phyloP scores from a whole-genome alignment of 2,797 vertebrate species.

The Melanotaenia trifasciata region DNA sequence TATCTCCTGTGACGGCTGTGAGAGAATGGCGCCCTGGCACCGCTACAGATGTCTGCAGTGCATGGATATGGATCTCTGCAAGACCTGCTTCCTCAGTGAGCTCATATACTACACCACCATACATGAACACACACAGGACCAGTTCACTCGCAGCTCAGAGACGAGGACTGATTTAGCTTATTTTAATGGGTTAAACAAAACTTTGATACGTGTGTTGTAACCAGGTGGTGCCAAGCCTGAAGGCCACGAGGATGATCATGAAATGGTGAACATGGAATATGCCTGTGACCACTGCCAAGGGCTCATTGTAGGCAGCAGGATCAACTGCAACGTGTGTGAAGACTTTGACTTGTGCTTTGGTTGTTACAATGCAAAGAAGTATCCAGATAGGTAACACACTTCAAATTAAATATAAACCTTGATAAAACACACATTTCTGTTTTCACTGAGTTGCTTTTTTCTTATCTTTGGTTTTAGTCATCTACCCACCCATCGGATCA shows the following conservation, averaged over 20 bases:
- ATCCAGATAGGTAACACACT: constrained; percentile 90
- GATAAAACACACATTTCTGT: not conserved
- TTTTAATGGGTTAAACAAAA: not conserved
- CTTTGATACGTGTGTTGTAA: constrained; percentile 11
- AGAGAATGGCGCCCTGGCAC: constrained; percentile 95
- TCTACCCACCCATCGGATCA: constrained; percentile 94
- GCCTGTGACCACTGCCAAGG: constrained; percentile 96
- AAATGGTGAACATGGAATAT: constrained; percentile 99
- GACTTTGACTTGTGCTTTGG: constrained; percentile 98
- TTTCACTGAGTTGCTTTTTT: not conserved
- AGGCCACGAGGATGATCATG: constrained; percentile 96
- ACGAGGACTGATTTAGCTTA: not conserved
- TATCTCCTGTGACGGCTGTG: constrained; percentile 96
- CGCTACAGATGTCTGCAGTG: constrained; percentile 97
- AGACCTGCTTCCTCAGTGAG: constrained; percentile 97
- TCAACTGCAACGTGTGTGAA: constrained; percentile 96
- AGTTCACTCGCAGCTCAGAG: not conserved
- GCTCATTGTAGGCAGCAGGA: constrained; percentile 95
- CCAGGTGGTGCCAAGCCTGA: constrained; percentile 96
- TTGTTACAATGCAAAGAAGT: constrained; percentile 96
- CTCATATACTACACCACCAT: not conserved
- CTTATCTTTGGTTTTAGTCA: constrained; percentile 81
- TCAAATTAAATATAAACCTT: not conserved
- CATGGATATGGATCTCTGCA: constrained; percentile 98
- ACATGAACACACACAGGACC: not conserved